Base-by-base conservation (phyloP, 2,113 vertebrate genomes). In the Solea solea region DNA sequence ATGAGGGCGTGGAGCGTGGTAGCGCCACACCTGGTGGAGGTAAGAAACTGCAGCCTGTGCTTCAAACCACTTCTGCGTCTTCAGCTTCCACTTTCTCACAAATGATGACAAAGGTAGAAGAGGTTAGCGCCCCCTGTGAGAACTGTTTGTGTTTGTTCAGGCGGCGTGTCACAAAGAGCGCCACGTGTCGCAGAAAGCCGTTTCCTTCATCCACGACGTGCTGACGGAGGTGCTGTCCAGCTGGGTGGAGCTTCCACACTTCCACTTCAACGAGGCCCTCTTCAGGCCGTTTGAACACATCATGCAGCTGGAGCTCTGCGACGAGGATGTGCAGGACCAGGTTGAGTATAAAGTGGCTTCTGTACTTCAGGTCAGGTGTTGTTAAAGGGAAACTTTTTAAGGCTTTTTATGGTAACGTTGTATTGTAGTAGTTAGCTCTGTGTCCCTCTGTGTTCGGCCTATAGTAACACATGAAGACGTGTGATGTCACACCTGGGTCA, bases 291-390 rank as follows among this genome's bases (percentile, higher is more conserved):
- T 99, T 1, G 97, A 99, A 81, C 96, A 95, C 48, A 97, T 99
- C 78, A 98, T 99, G 97, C 98, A 98, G 91, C 94, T 99, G 72
- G 98, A 98, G 87, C 89, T 98, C 11, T 99, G 98, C 10, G 98
- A 99, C 4, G 98, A 99, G 64, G 98, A 99, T 0, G 97, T 98
- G 2, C 97, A 99, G 86, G 98, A 99, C 86, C 98, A 99, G 97
- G 97, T 95, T 6, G 5, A 34, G 5, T 34, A 34, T 34, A 34
- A 34, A 6, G 3, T 34, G 5, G 2, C 34, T 34, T 2, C 34
- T 34, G 3, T 3, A 34, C 28, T 34, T 34, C 34, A 34, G 21
- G 34, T 34, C 34, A 34, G 34, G 3, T 34, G 34, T 34, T 34
- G 3, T 6, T 4, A 34, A 34, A 4, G 3, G 34, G 34, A 34